These are phyloP conservation scores for Microtus richardsoni DNA, from an alignment of 2,113 vertebrate genomes.

Conservation along the genomic window DNA sequence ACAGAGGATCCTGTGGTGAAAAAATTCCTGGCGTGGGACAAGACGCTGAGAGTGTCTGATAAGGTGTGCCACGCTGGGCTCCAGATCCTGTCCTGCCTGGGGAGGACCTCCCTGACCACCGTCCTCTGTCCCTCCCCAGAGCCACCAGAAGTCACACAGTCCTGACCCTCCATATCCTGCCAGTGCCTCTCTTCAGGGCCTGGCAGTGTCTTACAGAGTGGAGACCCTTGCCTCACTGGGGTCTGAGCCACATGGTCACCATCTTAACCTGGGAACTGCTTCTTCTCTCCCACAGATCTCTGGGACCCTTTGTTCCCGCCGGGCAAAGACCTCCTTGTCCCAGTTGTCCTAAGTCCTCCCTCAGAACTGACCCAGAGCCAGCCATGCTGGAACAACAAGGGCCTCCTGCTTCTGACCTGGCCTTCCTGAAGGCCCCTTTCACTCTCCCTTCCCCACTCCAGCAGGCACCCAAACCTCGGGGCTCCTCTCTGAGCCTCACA, in stretches of 20 bases:
- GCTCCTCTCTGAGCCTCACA: background rate
- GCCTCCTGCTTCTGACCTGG: too few species aligned
- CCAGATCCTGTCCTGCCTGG: too few species aligned
- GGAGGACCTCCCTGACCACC: background rate
- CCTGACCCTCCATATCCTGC: background rate
- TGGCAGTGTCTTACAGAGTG: background rate
- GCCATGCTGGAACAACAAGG: background rate
- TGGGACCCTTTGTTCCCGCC: background rate
- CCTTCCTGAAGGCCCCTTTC: too few species aligned
- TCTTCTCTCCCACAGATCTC: background rate
- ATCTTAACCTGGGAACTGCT: too few species aligned
- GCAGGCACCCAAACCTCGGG: background rate
- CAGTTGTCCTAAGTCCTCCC: background rate
- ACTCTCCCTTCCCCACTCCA: background rate
- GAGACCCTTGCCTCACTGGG: too few species aligned
- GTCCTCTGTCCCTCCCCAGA: too few species aligned
- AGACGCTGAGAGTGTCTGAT: conserved; percentile 34
- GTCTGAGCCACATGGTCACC: too few species aligned
- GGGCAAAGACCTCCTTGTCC: background rate
- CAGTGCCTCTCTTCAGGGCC: background rate
- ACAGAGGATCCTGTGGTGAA: conserved; percentile 70
- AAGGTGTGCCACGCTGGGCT: conserved; percentile 25
- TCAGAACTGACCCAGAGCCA: background rate
- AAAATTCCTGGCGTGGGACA: conserved; percentile 69
- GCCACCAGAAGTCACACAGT: too few species aligned